A percentile compares a stretch with the other conserved stretches of the same genome.
phyloP scores from a whole-genome alignment of 2,113 vertebrate species.

The Nicator chloris region DNA sequence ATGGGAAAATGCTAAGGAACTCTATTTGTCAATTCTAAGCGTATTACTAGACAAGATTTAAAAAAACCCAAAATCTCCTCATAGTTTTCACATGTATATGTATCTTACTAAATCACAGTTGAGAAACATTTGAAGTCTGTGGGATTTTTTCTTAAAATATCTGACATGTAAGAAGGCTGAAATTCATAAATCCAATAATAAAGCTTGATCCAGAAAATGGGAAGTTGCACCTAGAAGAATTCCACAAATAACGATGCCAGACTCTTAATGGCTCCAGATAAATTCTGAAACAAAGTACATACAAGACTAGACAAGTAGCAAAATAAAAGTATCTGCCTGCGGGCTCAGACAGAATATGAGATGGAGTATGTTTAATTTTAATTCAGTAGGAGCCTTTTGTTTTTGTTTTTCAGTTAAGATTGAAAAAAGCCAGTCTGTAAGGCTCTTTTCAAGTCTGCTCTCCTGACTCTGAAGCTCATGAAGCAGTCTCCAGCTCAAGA shows the following conservation, averaged over 20 bases:
- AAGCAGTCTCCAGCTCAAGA: not conserved
- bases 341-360: slow-evolving; percentile 22
- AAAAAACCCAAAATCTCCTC: not conserved
- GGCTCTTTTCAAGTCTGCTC: slow-evolving; percentile 16
- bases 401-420: not conserved
- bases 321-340: not conserved
- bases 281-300: not conserved
- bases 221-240: not conserved
- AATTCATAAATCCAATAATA: not conserved
- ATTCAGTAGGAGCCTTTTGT: not conserved
- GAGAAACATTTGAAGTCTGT: not conserved
- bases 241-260: not conserved
- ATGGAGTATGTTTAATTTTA: not conserved
- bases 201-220: not conserved
- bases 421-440: not conserved
- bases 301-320: not conserved
- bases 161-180: not conserved
- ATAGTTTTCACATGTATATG: not conserved
- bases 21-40: not conserved
- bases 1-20: not conserved
- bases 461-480: not conserved
- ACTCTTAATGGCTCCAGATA: not conserved
- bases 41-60: not conserved
- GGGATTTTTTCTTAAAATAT: accelerated
- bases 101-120: not conserved